A percentile compares a stretch with the other conserved stretches of the same genome.
phyloP scores from a whole-genome alignment of 2,888 invertebrate species.

The Synergus umbraculus region DNA sequence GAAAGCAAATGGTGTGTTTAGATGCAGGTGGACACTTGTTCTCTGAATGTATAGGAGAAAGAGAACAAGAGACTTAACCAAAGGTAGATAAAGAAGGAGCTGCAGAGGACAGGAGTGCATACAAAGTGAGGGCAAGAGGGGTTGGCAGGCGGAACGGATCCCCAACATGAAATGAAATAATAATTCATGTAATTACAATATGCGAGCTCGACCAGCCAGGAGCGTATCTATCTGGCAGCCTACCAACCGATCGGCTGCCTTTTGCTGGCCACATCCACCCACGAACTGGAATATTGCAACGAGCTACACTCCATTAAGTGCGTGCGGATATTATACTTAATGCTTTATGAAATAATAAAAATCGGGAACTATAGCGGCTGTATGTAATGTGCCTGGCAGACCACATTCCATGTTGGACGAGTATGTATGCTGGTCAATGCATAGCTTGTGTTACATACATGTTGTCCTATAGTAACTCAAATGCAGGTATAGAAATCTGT shows the following conservation, averaged over 20 bases:
- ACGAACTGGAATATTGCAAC: slow-evolving; percentile 71
- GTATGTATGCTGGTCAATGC: slow-evolving; percentile 69
- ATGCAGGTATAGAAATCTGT: slow-evolving; percentile 40
- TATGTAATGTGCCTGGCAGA: slow-evolving; percentile 65
- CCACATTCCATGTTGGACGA: slow-evolving; percentile 75
- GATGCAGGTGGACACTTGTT: slow-evolving; percentile 30
- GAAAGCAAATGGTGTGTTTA: slow-evolving; percentile 24
- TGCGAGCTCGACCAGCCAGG: slow-evolving; percentile 53
- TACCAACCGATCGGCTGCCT: slow-evolving; percentile 52
- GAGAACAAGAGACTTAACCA: slow-evolving; percentile 48
- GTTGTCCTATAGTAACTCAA: slow-evolving; percentile 59
- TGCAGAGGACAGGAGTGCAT: slow-evolving; percentile 17
- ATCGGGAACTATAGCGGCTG: slow-evolving; percentile 63
- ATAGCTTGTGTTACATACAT: slow-evolving; percentile 60
- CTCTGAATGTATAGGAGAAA: slow-evolving; percentile 15
- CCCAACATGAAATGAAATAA: slow-evolving; percentile 72
- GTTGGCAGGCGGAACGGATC: slow-evolving; percentile 68
- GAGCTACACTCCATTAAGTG: slow-evolving; percentile 73
- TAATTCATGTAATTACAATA: slow-evolving; percentile 74
- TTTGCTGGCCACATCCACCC: slow-evolving; percentile 67
- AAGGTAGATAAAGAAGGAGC: slow-evolving; percentile 52
- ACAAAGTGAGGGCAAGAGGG: slow-evolving; percentile 43
- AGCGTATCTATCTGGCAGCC: slow-evolving; percentile 54
- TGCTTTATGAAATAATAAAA: slow-evolving; percentile 71
- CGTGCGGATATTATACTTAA: slow-evolving; percentile 73